Evolutionary conservation across 2,888 invertebrate genomes (phyloP).

Genomic region (Thereva nobilitata): DNA sequence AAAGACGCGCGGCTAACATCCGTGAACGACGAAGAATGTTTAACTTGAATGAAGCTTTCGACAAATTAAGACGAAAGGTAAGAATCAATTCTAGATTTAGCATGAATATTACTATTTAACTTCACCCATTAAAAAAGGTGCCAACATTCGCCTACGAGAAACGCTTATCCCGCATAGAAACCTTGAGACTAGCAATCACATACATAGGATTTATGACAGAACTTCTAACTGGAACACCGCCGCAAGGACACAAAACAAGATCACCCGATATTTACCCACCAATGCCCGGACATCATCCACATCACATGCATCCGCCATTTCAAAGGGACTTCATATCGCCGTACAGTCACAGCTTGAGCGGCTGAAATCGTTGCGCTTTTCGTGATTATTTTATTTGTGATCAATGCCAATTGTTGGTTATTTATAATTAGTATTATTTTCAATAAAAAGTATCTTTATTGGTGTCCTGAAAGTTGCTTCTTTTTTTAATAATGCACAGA

Average conservation of each 20-base stretch:
- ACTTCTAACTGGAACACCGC: conserved; percentile 70
- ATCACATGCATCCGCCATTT: conserved; percentile 57
- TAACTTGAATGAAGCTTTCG: conserved; percentile 94
- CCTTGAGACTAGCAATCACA: conserved; percentile 89
- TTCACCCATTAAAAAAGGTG: no score
- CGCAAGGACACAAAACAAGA: conserved; percentile 54
- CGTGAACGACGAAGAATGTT: conserved; percentile 93
- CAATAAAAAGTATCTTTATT: no score
- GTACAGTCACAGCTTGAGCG: conserved; percentile 54
- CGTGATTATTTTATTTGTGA: neutral
- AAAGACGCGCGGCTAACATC: conserved; percentile 89
- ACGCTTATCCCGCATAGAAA: conserved; percentile 92
- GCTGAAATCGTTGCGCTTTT: conserved; percentile 11
- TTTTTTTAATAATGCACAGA: no score
- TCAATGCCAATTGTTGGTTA: conserved; percentile 39
- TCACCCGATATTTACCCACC: conserved; percentile 52
- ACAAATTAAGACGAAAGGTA: conserved; percentile 85
- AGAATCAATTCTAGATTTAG: conserved; percentile 9
- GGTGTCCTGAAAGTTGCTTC: no score
- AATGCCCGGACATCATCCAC: conserved; percentile 55
- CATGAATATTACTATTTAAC: no score
- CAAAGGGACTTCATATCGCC: conserved; percentile 57
- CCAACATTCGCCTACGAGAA: conserved; percentile 98
- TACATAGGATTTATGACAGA: conserved; percentile 98
- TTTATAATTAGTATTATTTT: conserved; percentile 37